Evolutionary conservation across 2,113 vertebrate species (phyloP), one percentile per base, ranked within the genome.

Genomic region (Recurvirostra avosetta): DNA sequence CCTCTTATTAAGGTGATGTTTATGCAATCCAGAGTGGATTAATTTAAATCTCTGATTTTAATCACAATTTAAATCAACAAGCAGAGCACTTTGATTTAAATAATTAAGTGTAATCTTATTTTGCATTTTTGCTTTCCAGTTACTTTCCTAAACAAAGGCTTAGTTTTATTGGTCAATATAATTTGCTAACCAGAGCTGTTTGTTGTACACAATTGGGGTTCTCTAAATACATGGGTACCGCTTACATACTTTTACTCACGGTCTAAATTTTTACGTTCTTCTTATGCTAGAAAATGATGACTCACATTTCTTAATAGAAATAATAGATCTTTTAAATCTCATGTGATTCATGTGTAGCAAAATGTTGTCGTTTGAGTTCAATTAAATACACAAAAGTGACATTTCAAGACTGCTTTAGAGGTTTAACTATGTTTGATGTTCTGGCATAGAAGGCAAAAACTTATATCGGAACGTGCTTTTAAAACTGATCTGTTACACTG

Each of bases 91-190:
- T 88, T 93, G 93, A 93, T 95, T 96, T 95, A 95, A 96, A 95
- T 95, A 95, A 97, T 94, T 83, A 94, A 76, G 63, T 43, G 45
- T 94, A 93, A 93, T 92, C 78, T 95, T 86, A 52, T 83, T 95
- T 93, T 96, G 85, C 88, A 83, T 96, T 97, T 96, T 88, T 94
- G 82, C 95, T 96, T 97, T 97, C 95, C 82, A 95, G 88, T 96
- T 95, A 90, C 78, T 95, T 96, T 94, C 85, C 85, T 88, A 83
- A 95, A 93, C 78, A 93, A 94, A 96, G 41, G 47, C 88, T 92
- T 13, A 32, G 23, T 93, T 92, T 96, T 90, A 93, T 83, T 93
- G 90, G 88, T 92, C 82, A 93, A 36, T 95, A 73, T 91, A 4
- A 66, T 82, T 95, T 92, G 70, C 73, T 91, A 94, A 85, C 66